Percentiles rank a stretch among this genome's conserved stretches.
phyloP scores from a whole-genome alignment of 2,888 invertebrate genomes.

The Elmis aenea region DNA sequence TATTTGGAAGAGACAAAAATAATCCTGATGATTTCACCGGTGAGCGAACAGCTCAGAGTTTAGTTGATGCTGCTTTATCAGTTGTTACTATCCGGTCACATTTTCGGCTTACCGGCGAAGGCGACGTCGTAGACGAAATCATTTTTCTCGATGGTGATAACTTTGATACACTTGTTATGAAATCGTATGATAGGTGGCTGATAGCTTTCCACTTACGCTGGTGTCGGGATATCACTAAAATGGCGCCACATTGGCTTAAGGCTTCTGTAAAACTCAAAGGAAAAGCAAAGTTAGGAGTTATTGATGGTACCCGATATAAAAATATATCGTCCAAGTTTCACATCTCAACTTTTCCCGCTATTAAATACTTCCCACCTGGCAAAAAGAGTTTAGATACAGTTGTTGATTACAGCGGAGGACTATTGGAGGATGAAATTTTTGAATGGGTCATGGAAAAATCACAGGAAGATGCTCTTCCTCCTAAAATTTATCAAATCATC shows the following conservation, averaged over 20 bases:
- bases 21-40: constrained; percentile 75
- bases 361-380: constrained; percentile 77
- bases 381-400: constrained; percentile 55
- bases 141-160: constrained; percentile 88
- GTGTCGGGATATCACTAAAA: constrained; percentile 89
- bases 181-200: constrained; percentile 87
- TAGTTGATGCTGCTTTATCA: constrained; percentile 73
- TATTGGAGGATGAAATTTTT: constrained; percentile 79
- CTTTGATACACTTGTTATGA: constrained; percentile 80
- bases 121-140: too few relatives aligned
- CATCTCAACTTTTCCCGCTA: constrained; percentile 88
- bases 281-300: constrained; percentile 83
- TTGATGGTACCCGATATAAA: constrained; percentile 86
- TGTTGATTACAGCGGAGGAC: constrained; percentile 82
- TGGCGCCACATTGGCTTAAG: constrained; percentile 88
- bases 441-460: constrained; percentile 75
- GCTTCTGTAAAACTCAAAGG: constrained; percentile 88
- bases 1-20: constrained; percentile 75
- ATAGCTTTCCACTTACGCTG: constrained; percentile 93
- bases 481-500: constrained; percentile 65
- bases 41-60: constrained; percentile 69
- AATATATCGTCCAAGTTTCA: constrained; percentile 70
- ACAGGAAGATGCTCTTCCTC: constrained; percentile 72
- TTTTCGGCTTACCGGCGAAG: constrained; percentile 36
- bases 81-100: constrained; percentile 65